Base-by-base conservation (phyloP, 2,797 vertebrate genomes). In the Cyprinodon diabolis region DNA sequence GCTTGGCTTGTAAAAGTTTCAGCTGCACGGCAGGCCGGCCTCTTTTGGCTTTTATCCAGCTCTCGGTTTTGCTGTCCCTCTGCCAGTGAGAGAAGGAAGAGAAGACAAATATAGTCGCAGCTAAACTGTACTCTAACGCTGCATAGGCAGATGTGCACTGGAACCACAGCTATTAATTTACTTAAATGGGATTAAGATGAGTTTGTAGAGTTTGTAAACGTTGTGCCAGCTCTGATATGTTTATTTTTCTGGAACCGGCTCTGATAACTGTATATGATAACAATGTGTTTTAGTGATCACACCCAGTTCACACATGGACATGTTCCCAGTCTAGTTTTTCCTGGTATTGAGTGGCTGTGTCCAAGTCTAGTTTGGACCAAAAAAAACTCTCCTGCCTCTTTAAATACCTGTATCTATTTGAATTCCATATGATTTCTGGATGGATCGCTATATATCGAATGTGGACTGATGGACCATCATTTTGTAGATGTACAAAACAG, bases 1-100 rank as follows among this genome's bases (percentile, higher is more conserved):
- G 93, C 92, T 92, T 78, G 89, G 90, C 92, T 90, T 93, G 92
- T 95, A 93, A 94, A 94, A 94, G 90, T 95, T 94, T 94, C 92
- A 94, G 93, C 93, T 95, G 94, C 91, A 81, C 78, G 87, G 86
- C 25, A 68, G 90, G 76, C 83, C 91, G 75, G 93, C 94, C 94
- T 94, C 92, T 89, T 92, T 93, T 94, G 94, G 95, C 94, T 90
- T 48, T 30, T 37, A 66, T 91, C 93, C 95, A 95, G 80, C 87
- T 85, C 90, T 86, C 86, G 88, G 90, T 89, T 92, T 90, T 87
- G 77, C 80, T 90, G 89, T 87, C 90, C 89, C 81, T 78, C 85
- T 81, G 79, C 79, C 75, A 81, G 79, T 83, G 86, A 87, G 84
- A 87, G 81, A 87, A 83, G 81, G 84, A 84, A 87, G 84, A 79